Evolutionary conservation across 2,113 vertebrate genomes (phyloP), one percentile per base, ranked within the genome.

Genomic region (Tyrannus savana): DNA sequence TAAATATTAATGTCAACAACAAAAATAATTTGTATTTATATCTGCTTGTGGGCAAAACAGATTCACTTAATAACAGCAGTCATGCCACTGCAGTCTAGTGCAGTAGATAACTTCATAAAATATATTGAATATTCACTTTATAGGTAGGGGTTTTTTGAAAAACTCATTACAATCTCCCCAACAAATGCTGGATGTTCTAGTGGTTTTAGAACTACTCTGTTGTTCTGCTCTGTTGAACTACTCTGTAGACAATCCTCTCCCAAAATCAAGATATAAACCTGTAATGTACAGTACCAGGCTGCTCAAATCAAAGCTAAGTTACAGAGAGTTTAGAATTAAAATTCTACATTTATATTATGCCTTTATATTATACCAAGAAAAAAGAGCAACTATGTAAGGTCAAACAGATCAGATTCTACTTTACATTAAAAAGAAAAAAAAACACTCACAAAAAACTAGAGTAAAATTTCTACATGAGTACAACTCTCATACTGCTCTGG

Each of bases 11-110:
- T 42, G 28, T 42, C 47, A 84, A 66, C 49, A 88, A 76, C 23
- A 91, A 84, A 71, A 79, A 63, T 50, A 31, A 92, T 83, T 84
- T 80, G 39, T 73, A 56, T 86, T 91, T 80, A 10, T 55, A 46
- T 53, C 27, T 79, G 41, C 72, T 63, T 71, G 47, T 28, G 69
- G 35, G 37, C 19, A 78, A 91, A 93, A 89, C 1, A 71, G 31
- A 91, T 71, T 25, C 77, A 74, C 19, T 62, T 52, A 89, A 31
- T 69, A 76, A 87, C 42, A 91, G 39, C 44, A 73, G 17, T 39
- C 46, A 52, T 22, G 39, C 7, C 83, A 39, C 50, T 63, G n/a
- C 0, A 55, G 19, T 49, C 42, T 82, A 49, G 10, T 6, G 4
- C 15, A 82, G 74, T 3, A 44, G 6, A 13, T 16, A 56, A 56